Conservation (phyloP, 2,888 invertebrate species). For the Tipula lateralis region DNA sequence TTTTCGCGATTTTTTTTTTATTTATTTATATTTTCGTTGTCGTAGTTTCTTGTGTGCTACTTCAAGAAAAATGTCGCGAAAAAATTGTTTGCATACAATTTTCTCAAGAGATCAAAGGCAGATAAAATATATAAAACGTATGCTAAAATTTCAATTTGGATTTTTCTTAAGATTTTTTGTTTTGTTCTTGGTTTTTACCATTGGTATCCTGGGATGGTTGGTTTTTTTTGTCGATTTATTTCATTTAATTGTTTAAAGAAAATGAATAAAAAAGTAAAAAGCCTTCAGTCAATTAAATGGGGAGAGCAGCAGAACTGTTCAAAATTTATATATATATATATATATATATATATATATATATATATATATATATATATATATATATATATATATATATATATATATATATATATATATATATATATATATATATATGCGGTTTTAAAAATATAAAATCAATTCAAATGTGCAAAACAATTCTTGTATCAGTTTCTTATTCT, state of each 20-base stretch:
- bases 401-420: no score
- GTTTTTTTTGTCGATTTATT: conserved; percentile 12
- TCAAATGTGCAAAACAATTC: conserved; percentile 27
- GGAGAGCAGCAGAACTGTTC: background rate
- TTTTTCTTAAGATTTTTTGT: conserved; percentile 26
- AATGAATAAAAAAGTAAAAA: conserved; percentile 33
- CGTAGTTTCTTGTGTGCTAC: conserved; percentile 7
- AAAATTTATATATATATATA: background rate
- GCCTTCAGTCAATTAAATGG: conserved; percentile 35
- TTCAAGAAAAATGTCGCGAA: conserved; percentile 24
- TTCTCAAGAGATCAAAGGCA: conserved; percentile 30
- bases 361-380: background rate
- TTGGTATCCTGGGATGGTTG: background rate
- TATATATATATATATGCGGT: conserved; percentile 24
- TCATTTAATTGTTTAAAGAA: conserved; percentile 6
- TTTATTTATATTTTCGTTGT: conserved; percentile 14
- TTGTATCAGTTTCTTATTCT: background rate
- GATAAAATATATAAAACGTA: conserved; percentile 29
- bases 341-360: background rate
- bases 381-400: background rate
- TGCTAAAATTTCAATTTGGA: conserved; percentile 29
- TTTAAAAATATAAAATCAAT: background rate
- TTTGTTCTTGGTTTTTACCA: background rate
- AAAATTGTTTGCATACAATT: conserved; percentile 29
- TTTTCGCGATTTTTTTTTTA: background rate